Evolutionary conservation across 1,140 invertebrate species (phyloP), one percentile per base, ranked within the genome.

Genomic region (Lithobius niger): DNA sequence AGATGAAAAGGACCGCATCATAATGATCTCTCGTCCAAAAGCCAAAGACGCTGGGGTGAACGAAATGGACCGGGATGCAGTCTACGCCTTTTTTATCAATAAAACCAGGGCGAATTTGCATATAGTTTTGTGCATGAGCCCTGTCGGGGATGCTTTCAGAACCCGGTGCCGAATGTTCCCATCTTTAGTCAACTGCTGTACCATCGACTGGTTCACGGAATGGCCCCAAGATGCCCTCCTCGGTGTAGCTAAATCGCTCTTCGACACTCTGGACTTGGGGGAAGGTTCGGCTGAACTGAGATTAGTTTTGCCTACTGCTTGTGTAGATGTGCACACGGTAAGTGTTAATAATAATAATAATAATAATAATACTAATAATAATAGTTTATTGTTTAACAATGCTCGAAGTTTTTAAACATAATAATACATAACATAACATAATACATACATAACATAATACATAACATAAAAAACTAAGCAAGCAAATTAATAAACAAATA

Each of bases 81-180:
- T 92, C 52, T 93, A 82, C 66, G 81, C 84, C 43, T 84, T 77
- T 65, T 92, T 90, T 62, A 87, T 89, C 36, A 82, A 82, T 59
- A 74, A 83, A 50, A 84, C 91, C 1, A 70, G 84, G 22, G 80
- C 77, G 55, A 86, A 88, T 71, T 72, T 92, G 3, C 88, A 91
- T 65, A 75, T 90, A 1, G 86, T 89, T 45, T 77, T 91, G 16
- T 88, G 86, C 44, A 90, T 91, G 87, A 90, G 86, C 73, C 88
- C 82, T 2, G 84, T 90, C 26, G 87, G 87, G 1, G 86, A 86
- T 67, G 78, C 83, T 1, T 93, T 92, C 67, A 77, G 83, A 76
- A 81, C 69, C 0, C 62, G 72, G 2, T 74, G 72, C 61, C 65
- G 71, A 43, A 74, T 73, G 71, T 74, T 73, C 58, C 72, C 72